Conservation (phyloP, 1,140 invertebrate species). For the Asbolus verrucosus region DNA sequence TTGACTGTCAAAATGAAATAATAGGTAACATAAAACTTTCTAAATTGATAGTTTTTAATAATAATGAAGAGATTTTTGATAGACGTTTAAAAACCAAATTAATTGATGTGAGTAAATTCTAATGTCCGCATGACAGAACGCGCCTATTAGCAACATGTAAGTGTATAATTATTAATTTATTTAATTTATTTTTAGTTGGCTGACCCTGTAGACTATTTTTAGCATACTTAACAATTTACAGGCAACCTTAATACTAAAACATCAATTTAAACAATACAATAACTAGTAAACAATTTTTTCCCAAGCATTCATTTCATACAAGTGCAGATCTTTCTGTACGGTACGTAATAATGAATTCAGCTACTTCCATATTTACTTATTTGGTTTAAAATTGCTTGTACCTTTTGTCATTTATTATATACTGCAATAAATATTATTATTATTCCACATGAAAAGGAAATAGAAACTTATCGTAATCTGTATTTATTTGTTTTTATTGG, state of each 20-base stretch:
- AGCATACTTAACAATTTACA: conserved; percentile 13
- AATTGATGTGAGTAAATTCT: background rate
- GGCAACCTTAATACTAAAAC: conserved; percentile 9
- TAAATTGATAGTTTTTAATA: conserved; percentile 4
- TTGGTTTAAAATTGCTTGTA: too few species aligned
- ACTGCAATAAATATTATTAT: too few species aligned
- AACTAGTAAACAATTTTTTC: conserved; percentile 23
- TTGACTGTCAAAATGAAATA: conserved; percentile 6
- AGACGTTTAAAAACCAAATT: background rate
- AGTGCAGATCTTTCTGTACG: too few species aligned
- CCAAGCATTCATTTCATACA: background rate
- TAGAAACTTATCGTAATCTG: too few species aligned
- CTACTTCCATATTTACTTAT: too few species aligned
- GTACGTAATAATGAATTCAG: conserved; percentile 3
- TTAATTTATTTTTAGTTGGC: conserved; percentile 18
- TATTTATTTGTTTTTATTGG: too few species aligned
- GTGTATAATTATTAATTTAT: conserved; percentile 24
- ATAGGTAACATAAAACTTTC: conserved; percentile 9
- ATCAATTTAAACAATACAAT: conserved; percentile 17
- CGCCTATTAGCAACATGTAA: background rate
- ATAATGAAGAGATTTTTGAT: background rate
- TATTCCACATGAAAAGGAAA: too few species aligned
- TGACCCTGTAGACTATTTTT: conserved; percentile 23
- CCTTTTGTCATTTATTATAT: too few species aligned
- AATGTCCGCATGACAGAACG: background rate